Evolutionary conservation across 2,888 invertebrate genomes (phyloP).

Genomic region (Dinocampus coccinellae): DNA sequence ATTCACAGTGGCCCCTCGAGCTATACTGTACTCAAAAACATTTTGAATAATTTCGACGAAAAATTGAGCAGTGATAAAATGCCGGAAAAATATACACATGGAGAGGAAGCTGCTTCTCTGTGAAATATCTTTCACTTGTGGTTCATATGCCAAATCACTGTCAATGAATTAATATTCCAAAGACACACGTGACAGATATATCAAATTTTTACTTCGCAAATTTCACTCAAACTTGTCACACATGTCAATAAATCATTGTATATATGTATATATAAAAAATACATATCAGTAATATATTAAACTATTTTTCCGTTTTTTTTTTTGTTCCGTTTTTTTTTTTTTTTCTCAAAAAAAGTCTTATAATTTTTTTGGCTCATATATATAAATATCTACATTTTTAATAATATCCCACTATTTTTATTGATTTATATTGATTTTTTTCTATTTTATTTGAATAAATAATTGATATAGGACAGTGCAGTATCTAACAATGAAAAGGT

Average conservation of each 20-base stretch:
- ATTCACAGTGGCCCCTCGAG: constrained; percentile 52
- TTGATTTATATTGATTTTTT: no score
- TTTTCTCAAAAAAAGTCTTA: no score
- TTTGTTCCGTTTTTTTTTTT: background rate
- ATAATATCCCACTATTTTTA: no score
- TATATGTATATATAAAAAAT: background rate
- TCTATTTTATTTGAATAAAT: no score
- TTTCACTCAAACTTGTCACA: constrained; percentile 32
- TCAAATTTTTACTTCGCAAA: constrained; percentile 66
- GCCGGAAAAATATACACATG: constrained; percentile 30
- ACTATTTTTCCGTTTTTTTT: background rate
- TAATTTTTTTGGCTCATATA: no score
- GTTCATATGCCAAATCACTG: constrained; percentile 9
- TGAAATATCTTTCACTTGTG: background rate
- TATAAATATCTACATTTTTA: no score
- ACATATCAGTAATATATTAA: background rate
- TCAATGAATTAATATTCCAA: constrained; percentile 45
- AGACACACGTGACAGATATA: constrained; percentile 68
- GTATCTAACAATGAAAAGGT: constrained; percentile 23
- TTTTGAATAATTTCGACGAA: constrained; percentile 35
- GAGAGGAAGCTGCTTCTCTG: constrained; percentile 17
- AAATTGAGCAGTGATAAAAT: constrained; percentile 47
- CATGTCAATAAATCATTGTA: constrained; percentile 7
- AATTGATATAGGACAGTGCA: no score
- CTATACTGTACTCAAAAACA: constrained; percentile 33